These are phyloP conservation scores for Sus cebifrons DNA, from an alignment of 2,797 vertebrate species.

Conservation along the genomic window DNA sequence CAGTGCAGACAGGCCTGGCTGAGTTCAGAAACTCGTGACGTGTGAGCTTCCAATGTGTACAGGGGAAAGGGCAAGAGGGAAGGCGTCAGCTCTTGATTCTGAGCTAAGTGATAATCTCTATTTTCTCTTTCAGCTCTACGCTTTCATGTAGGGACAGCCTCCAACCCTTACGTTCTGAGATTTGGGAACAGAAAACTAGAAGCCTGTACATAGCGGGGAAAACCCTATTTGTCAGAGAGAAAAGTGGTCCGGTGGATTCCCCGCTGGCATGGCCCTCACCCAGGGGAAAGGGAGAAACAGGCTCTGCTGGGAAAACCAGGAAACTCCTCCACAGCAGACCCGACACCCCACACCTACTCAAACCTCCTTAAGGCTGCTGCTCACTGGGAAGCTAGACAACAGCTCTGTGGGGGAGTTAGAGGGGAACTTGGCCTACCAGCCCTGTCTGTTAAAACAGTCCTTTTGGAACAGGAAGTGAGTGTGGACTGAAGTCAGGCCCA, in stretches of 20 bases:
- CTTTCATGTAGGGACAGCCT: neutral
- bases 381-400: neutral
- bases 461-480: constrained; percentile 6
- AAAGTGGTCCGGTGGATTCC: neutral
- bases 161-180: neutral
- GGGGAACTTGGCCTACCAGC: neutral
- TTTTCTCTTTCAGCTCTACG: constrained; percentile 7
- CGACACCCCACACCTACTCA: neutral
- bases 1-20: neutral
- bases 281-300: constrained; percentile 11
- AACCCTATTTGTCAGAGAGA: neutral
- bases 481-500: neutral
- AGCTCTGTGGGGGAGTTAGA: neutral
- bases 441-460: neutral
- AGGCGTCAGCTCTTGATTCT: neutral
- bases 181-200: neutral
- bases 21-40: constrained; percentile 10
- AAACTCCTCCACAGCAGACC: neutral
- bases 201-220: neutral
- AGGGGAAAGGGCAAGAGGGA: neutral
- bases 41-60: neutral
- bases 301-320: constrained; percentile 9
- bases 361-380: neutral
- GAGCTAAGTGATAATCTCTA: constrained; percentile 13
- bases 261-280: neutral